Evolutionary conservation across 2,797 vertebrate genomes (phyloP), one percentile per base, ranked within the genome.

Genomic region (Peromyscus melanophrys): DNA sequence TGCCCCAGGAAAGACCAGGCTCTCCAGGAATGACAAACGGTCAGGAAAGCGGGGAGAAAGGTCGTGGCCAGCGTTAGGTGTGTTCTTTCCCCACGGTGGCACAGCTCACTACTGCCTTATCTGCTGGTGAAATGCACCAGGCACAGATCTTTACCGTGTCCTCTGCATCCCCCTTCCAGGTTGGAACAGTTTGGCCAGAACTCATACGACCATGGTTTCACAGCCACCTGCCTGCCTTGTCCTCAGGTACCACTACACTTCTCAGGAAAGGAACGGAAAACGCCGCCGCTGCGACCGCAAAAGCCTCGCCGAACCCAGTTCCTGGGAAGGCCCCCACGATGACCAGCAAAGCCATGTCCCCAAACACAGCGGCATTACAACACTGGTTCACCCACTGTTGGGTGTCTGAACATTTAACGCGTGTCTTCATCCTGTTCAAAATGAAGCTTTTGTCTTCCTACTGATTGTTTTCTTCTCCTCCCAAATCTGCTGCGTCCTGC

Each of bases 361-460:
- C 92, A 91, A 43, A 71, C 63, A 27, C 29, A 27, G n/a, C 31
- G 65, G 12, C 13, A 6, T 16, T n/a, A 31, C 12, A 85, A 82
- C 6, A 71, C 23, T 91, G 52, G 80, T 29, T 40, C 40, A 59
- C 17, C 43, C 27, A 52, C 23, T 61, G 17, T 67, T 88, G 61
- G 37, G 40, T 37, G 31, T 61, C 71, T 63, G 34, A 46, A 57
- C 73, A 85, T 23, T 71, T 57, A 94, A 87, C 0, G 2, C n/a
- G 27, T n/a, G 40, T 21, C 46, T 89, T 37, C 52, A 55, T 61
- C 46, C 27, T 84, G 23, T 31, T 80, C 59, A 83, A 91, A 96
- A 65, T 25, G 67, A 93, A 94, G 59, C 90, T 31, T 67, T 82
- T 31, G 52, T 69, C 83, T 85, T 86, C 75, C 37, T 23, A 73